phyloP scores from a whole-genome alignment of 2,888 invertebrate species.

The Elysia crispata region DNA sequence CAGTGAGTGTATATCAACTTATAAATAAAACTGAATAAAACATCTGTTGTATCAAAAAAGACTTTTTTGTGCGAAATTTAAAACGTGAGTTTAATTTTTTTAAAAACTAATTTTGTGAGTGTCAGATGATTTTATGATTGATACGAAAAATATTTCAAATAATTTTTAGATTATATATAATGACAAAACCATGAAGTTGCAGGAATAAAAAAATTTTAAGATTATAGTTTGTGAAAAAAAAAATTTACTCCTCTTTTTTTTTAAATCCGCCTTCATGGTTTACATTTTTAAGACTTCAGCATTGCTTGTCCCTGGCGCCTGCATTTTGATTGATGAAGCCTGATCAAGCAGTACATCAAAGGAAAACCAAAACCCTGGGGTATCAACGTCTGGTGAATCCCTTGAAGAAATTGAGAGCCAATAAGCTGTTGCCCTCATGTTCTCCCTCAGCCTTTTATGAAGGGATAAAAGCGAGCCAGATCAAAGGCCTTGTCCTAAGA shows the following conservation, averaged over 20 bases:
- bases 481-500: no score
- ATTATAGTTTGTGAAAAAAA: no score
- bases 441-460: no score
- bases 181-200: no score
- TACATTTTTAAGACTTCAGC: neutral
- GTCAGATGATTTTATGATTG: neutral
- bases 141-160: neutral
- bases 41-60: neutral
- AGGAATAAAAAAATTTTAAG: no score
- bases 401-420: no score
- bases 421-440: no score
- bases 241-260: no score
- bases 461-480: no score
- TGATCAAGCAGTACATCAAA: slow-evolving; percentile 37
- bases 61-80: neutral
- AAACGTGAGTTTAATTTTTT: neutral
- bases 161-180: no score
- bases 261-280: neutral
- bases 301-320: neutral
- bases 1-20: neutral
- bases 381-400: slow-evolving; percentile 42
- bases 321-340: slow-evolving; percentile 25
- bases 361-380: slow-evolving; percentile 40
- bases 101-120: neutral
- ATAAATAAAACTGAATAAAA: neutral